These are phyloP conservation scores for Luscinia megarhynchos DNA, from an alignment of 2,797 vertebrate genomes.

Conservation along the genomic window DNA sequence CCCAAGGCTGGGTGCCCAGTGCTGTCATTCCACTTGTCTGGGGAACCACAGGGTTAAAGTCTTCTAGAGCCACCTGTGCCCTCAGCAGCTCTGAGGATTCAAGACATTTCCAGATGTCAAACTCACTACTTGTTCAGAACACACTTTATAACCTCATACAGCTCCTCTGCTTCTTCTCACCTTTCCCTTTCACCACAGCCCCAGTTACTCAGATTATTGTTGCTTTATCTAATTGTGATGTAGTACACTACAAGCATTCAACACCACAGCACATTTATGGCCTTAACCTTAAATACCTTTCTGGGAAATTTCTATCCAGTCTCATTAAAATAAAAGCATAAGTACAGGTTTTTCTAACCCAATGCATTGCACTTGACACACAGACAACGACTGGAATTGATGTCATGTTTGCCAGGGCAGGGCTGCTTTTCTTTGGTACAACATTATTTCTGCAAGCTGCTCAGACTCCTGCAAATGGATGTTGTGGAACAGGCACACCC, in stretches of 20 bases:
- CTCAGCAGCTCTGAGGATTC: background rate
- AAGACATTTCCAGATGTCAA: background rate
- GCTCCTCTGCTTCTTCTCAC: background rate
- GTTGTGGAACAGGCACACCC: background rate
- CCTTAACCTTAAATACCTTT: background rate
- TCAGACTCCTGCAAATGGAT: background rate
- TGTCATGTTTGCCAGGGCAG: background rate
- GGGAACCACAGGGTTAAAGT: background rate
- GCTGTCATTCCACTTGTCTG: background rate
- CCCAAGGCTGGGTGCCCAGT: background rate
- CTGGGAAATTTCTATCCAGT: background rate
- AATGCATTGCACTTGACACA: background rate
- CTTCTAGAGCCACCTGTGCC: background rate
- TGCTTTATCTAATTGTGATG: background rate
- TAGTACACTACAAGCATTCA: background rate
- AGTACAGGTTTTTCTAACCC: background rate
- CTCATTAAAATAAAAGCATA: background rate
- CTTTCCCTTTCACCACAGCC: background rate
- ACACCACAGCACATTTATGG: background rate
- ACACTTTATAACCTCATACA: rapidly evolving
- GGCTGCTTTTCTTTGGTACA: background rate
- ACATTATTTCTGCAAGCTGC: background rate
- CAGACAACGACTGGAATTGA: background rate
- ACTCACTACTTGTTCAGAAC: background rate
- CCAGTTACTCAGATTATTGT: background rate